These are phyloP conservation scores for Bombus superbus DNA, from an alignment of 1,140 invertebrate species.

Conservation along the genomic window DNA sequence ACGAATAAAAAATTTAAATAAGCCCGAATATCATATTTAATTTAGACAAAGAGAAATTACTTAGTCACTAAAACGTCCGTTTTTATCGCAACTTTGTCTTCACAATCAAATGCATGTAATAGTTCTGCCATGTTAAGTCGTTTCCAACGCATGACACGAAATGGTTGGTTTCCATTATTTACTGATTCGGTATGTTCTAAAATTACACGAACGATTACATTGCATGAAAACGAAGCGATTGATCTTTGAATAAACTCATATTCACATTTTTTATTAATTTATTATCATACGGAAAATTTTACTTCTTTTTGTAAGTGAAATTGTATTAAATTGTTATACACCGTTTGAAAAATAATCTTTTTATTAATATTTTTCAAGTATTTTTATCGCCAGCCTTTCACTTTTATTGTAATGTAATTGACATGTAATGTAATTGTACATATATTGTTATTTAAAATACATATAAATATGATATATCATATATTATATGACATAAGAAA, in stretches of 20 bases:
- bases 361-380: background rate
- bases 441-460: background rate
- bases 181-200: background rate
- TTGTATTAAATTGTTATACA: background rate
- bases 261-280: background rate
- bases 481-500: background rate
- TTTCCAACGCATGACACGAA: slow-evolving; percentile 15
- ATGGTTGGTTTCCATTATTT: background rate
- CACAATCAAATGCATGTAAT: slow-evolving; percentile 16
- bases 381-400: no score
- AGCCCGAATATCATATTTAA: background rate
- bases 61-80: background rate
- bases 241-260: background rate
- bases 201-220: background rate
- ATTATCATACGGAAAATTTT: background rate
- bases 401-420: background rate
- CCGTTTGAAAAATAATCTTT: background rate
- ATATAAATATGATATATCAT: background rate
- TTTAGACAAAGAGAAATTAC: slow-evolving; percentile 1
- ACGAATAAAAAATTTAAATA: slow-evolving; percentile 13
- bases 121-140: slow-evolving; percentile 34
- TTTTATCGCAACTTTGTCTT: background rate
- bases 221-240: background rate
- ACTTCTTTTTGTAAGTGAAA: no score
- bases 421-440: background rate